Evolutionary conservation across 2,797 vertebrate species (phyloP).

Genomic region (Vireo griseus): DNA sequence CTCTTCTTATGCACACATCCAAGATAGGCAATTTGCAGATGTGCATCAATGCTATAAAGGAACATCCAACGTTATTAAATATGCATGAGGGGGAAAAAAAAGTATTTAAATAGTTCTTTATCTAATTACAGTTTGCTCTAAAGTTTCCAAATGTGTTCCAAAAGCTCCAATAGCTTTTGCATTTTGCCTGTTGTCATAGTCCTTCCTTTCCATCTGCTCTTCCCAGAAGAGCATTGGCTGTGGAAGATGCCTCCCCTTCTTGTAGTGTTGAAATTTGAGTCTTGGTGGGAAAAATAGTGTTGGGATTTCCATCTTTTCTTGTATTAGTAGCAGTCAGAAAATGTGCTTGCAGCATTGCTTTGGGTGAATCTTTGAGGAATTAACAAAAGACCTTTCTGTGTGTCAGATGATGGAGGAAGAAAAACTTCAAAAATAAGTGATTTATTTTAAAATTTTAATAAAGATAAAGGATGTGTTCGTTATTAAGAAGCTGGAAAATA

Average conservation of each 20-base stretch:
- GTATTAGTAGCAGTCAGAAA: not conserved
- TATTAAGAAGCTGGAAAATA: not conserved
- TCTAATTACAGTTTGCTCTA: not conserved
- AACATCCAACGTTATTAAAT: not conserved
- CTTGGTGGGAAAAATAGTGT: not conserved
- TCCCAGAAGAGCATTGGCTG: not conserved
- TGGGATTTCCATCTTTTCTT: not conserved
- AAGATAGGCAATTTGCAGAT: not conserved
- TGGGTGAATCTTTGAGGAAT: not conserved
- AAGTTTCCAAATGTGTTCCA: not conserved
- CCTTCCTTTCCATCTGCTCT: not conserved
- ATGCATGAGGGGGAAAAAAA: accelerated
- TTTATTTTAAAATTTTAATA: not conserved
- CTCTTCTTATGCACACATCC: not conserved
- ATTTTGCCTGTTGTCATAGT: not conserved
- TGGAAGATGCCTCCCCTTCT: not conserved
- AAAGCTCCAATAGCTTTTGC: not conserved
- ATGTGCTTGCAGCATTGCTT: not conserved
- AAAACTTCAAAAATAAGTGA: not conserved
- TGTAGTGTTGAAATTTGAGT: not conserved
- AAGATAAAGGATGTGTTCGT: not conserved
- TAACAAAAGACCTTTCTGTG: not conserved
- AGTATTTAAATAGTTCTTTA: not conserved
- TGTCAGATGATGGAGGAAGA: not conserved
- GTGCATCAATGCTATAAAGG: not conserved